Conservation (phyloP, 2,888 invertebrate genomes). For the Netelia inedita region DNA sequence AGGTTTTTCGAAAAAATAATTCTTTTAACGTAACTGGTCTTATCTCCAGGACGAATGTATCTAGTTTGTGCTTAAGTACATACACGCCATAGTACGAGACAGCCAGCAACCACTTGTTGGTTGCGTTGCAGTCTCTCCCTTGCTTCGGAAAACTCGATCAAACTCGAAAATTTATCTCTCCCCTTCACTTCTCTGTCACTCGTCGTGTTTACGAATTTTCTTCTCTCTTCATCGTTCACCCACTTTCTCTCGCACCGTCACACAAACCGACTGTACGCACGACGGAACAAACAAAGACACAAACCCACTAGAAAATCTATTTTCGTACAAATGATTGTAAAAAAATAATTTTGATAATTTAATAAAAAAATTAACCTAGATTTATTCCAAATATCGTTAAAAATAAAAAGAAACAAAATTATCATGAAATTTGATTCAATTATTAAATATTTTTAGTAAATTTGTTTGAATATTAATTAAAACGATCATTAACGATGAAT, state of each 20-base stretch:
- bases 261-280: not conserved
- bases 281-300: not conserved
- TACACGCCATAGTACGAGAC: not conserved
- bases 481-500: too few species aligned
- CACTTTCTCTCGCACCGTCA: not conserved
- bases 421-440: too few species aligned
- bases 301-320: not conserved
- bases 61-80: conserved; percentile 6
- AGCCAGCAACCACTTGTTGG: conserved; percentile 47
- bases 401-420: too few species aligned
- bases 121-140: not conserved
- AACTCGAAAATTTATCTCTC: conserved; percentile 1
- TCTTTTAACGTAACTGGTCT: too few species aligned
- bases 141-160: conserved; percentile 30
- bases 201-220: not conserved
- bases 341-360: too few species aligned
- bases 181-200: not conserved
- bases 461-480: too few species aligned
- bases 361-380: too few species aligned
- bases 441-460: too few species aligned
- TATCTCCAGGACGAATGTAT: not conserved
- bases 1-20: too few species aligned
- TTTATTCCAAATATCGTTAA: too few species aligned
- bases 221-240: not conserved
- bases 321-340: not conserved